Evolutionary conservation across 2,888 invertebrate genomes (phyloP), one percentile per base, ranked within the genome.

Genomic region (Eupsilia transversa): DNA sequence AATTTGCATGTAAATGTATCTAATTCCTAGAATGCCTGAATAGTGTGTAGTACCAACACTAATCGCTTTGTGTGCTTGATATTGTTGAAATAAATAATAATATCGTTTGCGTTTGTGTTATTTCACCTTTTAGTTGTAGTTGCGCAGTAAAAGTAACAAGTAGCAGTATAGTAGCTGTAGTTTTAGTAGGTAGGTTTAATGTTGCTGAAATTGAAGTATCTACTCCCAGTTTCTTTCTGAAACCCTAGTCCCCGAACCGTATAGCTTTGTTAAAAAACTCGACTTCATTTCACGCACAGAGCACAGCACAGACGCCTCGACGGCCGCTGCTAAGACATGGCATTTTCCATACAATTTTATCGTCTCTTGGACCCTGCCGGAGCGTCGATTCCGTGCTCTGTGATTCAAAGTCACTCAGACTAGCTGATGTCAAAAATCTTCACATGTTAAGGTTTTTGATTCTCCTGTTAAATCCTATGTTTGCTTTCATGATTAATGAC

Each of bases 71-170:
- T 86, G 83, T 84, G 83, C 79, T 81, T 87, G 14, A 46, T 38
- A 33, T 61, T 84, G 83, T 87, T 87, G 77, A 83, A 87, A 81
- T 84, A 82, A 83, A 84, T 78, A 77, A 59, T 75, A 61, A 56
- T 77, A 72, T 76, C 46, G 81, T 83, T 85, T 73, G 75, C 27
- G 41, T 82, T 81, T 72, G 73, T 86, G 82, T 86, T 84, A 79
- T 72, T 85, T 86, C 60, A 75, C 86, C 86, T 78, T 68, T 76
- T 70, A 64, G n/a, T 46, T 80, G 59, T 74, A 79, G 35, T 72
- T 70, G 27, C 33, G 4, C 41, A 33, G 38, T 35, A 35, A 17
- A 56, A 33, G 49, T 66, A 23, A 14, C n/a, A 2, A 17, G 54
- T 49, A 38, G 33, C 2, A 33, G 17, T 52, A 41, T 41, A 46